These are phyloP conservation scores for Epizoanthus rinbou DNA, from an alignment of 92 coral and sea anemone species.

Conservation along the genomic window DNA sequence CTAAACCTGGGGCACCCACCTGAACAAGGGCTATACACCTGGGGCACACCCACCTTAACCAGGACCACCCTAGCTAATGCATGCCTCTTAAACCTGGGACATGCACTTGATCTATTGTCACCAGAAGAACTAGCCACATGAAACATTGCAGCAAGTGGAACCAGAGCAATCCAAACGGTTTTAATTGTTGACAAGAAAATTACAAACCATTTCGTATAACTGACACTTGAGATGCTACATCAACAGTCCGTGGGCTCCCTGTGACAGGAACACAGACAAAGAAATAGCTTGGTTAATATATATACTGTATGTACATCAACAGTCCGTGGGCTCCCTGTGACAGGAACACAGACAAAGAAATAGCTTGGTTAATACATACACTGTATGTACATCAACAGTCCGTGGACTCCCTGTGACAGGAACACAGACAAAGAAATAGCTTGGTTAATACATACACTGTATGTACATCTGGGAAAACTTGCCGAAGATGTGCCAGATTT, in stretches of 20 bases:
- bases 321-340: conserved; percentile 11
- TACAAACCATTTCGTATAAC: conserved; percentile 81
- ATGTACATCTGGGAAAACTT: too few relatives aligned
- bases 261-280: background rate
- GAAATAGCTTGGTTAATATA: background rate
- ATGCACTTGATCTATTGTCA: too few relatives aligned
- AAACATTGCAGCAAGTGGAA: too few relatives aligned
- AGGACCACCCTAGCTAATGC: too few relatives aligned
- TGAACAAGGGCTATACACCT: too few relatives aligned
- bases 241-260: conserved; percentile 28
- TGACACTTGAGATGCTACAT: conserved; percentile 61
- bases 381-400: conserved; percentile 29
- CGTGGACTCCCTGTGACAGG: conserved; percentile 4
- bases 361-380: background rate
- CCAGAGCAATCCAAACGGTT: too few relatives aligned
- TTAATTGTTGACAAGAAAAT: background rate
- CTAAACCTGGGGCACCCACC: too few relatives aligned
- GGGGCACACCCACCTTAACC: too few relatives aligned
- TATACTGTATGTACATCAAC: conserved; percentile 20
- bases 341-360: background rate
- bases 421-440: background rate
- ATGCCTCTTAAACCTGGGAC: too few relatives aligned
- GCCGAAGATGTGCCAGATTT: too few relatives aligned
- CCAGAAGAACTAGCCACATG: too few relatives aligned
- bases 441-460: background rate